A percentile compares a stretch with the other conserved stretches of the same genome.
Evolutionary conservation across 2,888 invertebrate species (phyloP).

Genomic region (Oscheius sp.): DNA sequence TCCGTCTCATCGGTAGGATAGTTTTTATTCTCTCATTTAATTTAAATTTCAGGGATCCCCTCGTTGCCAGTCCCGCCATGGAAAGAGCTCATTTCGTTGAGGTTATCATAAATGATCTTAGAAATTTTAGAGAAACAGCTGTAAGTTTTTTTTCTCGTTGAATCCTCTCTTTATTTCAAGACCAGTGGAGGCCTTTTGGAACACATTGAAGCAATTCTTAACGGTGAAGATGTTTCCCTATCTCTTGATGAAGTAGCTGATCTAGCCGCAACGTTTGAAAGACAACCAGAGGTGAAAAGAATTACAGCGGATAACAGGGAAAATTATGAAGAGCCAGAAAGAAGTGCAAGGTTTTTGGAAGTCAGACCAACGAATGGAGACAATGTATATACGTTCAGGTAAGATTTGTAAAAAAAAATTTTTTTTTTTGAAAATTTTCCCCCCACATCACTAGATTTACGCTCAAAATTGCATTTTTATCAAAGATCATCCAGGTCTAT

Average conservation of each 20-base stretch:
- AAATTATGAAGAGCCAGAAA: background rate
- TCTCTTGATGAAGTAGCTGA: background rate
- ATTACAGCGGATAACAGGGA: background rate
- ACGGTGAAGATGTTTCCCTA: background rate
- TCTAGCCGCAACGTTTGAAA: constrained; percentile 1
- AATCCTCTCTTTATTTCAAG: background rate
- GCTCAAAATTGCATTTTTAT: too few species aligned
- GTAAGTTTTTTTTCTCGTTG: background rate
- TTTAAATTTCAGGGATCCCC: constrained; percentile 12
- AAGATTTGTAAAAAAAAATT: too few species aligned
- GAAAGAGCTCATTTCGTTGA: constrained; percentile 18
- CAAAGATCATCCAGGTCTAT: too few species aligned
- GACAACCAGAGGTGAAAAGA: background rate
- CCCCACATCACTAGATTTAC: too few species aligned
- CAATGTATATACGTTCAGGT: too few species aligned
- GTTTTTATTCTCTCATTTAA: background rate
- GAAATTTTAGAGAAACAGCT: background rate
- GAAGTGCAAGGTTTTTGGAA: background rate
- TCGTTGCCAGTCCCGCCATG: constrained; percentile 19
- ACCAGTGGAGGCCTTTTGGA: constrained; percentile 1
- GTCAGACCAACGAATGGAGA: too few species aligned
- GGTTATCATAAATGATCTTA: background rate
- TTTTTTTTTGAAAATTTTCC: too few species aligned
- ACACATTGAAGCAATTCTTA: background rate
- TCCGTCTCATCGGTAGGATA: constrained; percentile 9